Conservation (phyloP, 2,888 invertebrate species). For the Cryptops parisi region DNA sequence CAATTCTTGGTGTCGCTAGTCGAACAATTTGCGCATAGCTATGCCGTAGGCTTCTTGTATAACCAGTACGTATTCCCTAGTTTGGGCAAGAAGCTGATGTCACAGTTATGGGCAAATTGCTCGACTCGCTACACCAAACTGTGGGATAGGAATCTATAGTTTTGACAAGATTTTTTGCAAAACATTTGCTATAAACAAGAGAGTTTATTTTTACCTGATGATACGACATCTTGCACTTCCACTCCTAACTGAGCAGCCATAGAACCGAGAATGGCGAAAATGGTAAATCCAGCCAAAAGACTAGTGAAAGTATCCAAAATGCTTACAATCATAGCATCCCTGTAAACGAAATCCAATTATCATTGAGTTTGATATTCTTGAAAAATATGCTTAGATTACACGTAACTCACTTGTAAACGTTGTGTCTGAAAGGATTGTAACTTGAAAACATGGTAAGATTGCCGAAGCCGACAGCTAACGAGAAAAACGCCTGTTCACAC, state of each 20-base stretch:
- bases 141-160: no score
- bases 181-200: no score
- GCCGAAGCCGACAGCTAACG: conserved; percentile 33
- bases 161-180: no score
- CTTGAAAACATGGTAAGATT: conserved; percentile 35
- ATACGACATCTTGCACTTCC: conserved; percentile 31
- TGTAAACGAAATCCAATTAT: conserved; percentile 19
- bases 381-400: not conserved
- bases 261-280: conserved; percentile 31
- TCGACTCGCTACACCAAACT: no score
- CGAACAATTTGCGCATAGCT: no score
- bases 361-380: not conserved
- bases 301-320: conserved; percentile 26
- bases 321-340: conserved; percentile 31
- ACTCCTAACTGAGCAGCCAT: conserved; percentile 33
- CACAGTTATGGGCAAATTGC: no score
- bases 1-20: no score
- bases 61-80: no score
- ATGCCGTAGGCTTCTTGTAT: no score
- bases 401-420: conserved; percentile 30
- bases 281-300: conserved; percentile 29
- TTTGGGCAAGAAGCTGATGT: no score
- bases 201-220: conserved; percentile 31
- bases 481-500: conserved; percentile 36
- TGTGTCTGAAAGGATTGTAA: conserved; percentile 34